phyloP scores from a whole-genome alignment of 2,797 vertebrate species.

The Rhinichthys osculus region DNA sequence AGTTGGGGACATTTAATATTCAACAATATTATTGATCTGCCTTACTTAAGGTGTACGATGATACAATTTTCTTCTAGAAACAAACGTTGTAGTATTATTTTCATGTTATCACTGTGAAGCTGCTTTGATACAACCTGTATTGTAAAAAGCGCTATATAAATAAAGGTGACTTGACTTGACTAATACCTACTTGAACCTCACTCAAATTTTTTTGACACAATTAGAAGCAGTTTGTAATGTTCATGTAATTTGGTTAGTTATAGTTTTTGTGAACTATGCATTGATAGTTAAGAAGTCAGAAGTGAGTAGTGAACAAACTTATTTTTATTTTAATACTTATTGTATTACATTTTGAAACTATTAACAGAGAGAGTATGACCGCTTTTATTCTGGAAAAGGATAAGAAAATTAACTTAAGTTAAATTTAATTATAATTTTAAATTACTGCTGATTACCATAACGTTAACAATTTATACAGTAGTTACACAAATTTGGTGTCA shows the following conservation, averaged over 20 bases:
- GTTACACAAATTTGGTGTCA: not conserved
- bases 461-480: not conserved
- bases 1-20: too few species aligned
- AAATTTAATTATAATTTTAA: not conserved
- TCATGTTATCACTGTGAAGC: too few species aligned
- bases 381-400: not conserved
- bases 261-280: not conserved
- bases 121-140: too few species aligned
- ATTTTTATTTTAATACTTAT: not conserved
- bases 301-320: not conserved
- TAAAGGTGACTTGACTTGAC: too few species aligned
- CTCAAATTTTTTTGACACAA: not conserved
- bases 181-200: not conserved
- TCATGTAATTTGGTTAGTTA: not conserved
- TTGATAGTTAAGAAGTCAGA: not conserved
- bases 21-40: too few species aligned
- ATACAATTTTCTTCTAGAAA: too few species aligned
- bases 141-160: too few species aligned
- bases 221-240: not conserved
- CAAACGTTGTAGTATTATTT: too few species aligned
- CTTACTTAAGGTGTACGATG: too few species aligned
- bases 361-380: not conserved
- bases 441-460: not conserved
- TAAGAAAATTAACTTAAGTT: not conserved
- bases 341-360: not conserved